Base-by-base conservation (phyloP, 2,797 vertebrate species). In the Tenualosa ilisha region DNA sequence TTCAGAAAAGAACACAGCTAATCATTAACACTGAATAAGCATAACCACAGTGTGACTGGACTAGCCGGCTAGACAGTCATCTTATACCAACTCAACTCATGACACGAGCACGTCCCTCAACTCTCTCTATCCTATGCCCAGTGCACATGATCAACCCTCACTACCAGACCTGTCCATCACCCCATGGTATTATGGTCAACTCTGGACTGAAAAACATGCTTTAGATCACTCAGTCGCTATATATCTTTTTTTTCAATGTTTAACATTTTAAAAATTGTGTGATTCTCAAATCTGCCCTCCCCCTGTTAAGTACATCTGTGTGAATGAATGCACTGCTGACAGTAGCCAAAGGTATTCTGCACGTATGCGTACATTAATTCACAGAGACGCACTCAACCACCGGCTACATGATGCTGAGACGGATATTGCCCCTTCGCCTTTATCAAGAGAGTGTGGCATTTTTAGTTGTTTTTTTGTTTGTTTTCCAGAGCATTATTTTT, bases 41-140 rank as follows among this genome's bases (percentile, higher is more conserved):
- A 89, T 86, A 72, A 82, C 87, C 72, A 85, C 84, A 85, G 89
- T 86, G 89, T 89, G 90, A 94, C 91, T 89, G 87, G 89, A 84
- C 93, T 92, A 87, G 90, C 91, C 90, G 87, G 83, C 90, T 91
- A 92, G 89, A 91, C 87, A 88, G 88, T 82, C 86, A 72, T 56
- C 84, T 49, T 81, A 50, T 68, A 7, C 86, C 37, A 31, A 31
- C 31, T 43, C 68, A 75, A 15, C 68, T 6, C 68, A 20, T n/a
- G 40, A 40, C 20, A 43, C 7, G 13, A 79, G 26, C 6, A 22
- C 79, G 26, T 85, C 84, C 65, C 61, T 61, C 40, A 61, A 22
- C 53, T 12, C 7, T n/a, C 7, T 31, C 85, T 53, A 22, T 63
- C 82, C 37, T 63, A 84, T 61, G 86, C 83, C 20, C 37, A 79